Base-by-base conservation (phyloP, 1,140 invertebrate genomes). In the Cydia pomonella region DNA sequence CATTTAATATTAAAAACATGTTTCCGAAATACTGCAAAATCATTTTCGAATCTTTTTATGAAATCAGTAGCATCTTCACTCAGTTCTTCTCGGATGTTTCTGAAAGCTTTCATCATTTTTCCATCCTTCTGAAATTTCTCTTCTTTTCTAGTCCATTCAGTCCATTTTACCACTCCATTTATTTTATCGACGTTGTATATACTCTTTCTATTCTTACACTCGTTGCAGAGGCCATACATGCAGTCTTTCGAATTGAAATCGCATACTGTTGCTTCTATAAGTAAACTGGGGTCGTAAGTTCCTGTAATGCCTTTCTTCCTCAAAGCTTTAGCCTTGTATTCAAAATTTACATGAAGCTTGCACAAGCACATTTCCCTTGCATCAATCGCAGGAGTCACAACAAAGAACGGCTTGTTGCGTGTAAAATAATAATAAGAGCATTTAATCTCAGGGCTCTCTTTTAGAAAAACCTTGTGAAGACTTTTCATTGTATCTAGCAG, bases 391-490 rank as follows among this genome's bases (percentile, higher is more conserved):
- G 62, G 33, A 12, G 7, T 27, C 13, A 44, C 13, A 7, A 75
- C 74, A 69, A 66, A 62, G 41, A 75, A 75, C 12, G 74, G 63
- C 9, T 62, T 25, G 16, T 75, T 66, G 9, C 66, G 64, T 21
- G 63, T 75, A 69, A 75, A 75, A 50, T 75, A 75, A 29, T 25
- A 66, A 25, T 75, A 75, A 10, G 62, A 69, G 41, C 74, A 75
- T 12, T 23, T 16, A 29, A 62, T 66, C 16, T n/a, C n/a, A n/a
- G n/a, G n/a, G n/a, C n/a, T n/a, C n/a, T n/a, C n/a, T n/a, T 44
- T 27, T 29, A n/a, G 33, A 23, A 75, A 75, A 47, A 5, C 25
- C 23, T 69, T 75, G 63, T 75, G 23, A 23, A 75, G 25, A 16
- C 44, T 75, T 69, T 50, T 44, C 62, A 75, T 75, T 21, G 62